Evolutionary conservation across 1,140 invertebrate species (phyloP).

Genomic region (Bombus terrestris): DNA sequence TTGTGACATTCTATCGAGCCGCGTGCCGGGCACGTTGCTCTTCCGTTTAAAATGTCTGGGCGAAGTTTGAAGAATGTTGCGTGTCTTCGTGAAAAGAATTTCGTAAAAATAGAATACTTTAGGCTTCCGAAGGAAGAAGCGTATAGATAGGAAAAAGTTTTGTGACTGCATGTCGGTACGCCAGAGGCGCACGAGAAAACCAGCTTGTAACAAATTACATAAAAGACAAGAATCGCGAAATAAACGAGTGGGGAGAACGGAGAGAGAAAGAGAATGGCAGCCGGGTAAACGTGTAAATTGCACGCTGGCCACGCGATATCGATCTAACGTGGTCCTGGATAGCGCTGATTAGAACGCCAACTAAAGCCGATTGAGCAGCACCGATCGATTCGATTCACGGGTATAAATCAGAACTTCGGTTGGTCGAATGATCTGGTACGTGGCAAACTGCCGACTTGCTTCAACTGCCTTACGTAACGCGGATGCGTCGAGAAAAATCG

Average conservation of each 20-base stretch:
- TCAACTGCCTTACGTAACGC: slow-evolving; percentile 6
- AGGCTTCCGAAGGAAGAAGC: neutral
- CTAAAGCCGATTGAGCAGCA: slow-evolving; percentile 17
- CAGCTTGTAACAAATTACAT: slow-evolving; percentile 47
- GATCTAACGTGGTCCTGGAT: slow-evolving; percentile 46
- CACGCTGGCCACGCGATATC: slow-evolving; percentile 30
- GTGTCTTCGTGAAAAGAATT: neutral
- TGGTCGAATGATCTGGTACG: slow-evolving; percentile 32
- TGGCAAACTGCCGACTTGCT: neutral
- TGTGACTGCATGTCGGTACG: slow-evolving; percentile 1
- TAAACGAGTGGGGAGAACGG: slow-evolving; percentile 1
- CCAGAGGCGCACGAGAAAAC: slow-evolving; percentile 13
- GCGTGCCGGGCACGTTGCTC: neutral
- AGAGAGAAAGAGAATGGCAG: slow-evolving; percentile 31
- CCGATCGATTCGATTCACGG: slow-evolving; percentile 30
- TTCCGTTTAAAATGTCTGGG: neutral
- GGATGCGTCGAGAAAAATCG: neutral
- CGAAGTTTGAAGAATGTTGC: slow-evolving; percentile 2
- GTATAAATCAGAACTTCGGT: slow-evolving; percentile 32
- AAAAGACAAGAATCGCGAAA: slow-evolving; percentile 43
- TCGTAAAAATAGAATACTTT: neutral
- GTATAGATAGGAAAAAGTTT: neutral
- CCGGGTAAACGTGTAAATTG: slow-evolving; percentile 49
- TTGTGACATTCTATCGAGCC: neutral
- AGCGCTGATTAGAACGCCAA: slow-evolving; percentile 33